Percentiles rank a stretch among this genome's conserved stretches.
phyloP scores from a whole-genome alignment of 2,113 vertebrate species.

The Sclerurus mexicanus region DNA sequence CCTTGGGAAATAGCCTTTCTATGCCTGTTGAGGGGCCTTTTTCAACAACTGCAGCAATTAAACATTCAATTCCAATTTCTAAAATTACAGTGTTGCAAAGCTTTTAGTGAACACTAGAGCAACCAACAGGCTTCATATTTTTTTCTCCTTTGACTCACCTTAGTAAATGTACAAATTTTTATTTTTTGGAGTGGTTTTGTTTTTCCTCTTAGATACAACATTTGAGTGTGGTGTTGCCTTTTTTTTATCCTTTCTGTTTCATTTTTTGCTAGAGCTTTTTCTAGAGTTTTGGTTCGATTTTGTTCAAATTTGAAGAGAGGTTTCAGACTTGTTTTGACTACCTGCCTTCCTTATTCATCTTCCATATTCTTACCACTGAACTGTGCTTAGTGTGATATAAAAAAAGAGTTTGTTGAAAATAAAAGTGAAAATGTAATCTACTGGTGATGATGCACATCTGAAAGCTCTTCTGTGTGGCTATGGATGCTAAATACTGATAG shows the following conservation, averaged over 20 bases:
- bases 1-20: neutral
- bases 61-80: neutral
- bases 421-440: neutral
- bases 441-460: neutral
- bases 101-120: neutral
- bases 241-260: neutral
- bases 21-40: neutral
- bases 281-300: neutral
- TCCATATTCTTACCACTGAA: neutral
- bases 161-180: neutral
- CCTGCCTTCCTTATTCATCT: neutral
- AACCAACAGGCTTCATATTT: neutral
- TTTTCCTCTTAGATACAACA: neutral
- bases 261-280: neutral
- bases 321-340: neutral
- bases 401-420: neutral
- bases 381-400: neutral
- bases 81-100: neutral
- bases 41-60: neutral
- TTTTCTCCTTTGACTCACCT: neutral
- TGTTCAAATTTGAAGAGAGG: neutral
- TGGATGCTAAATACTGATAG: neutral
- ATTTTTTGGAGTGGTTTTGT: rapidly evolving
- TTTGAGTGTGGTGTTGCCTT: neutral
- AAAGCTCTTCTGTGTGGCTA: neutral